Percentiles rank a stretch among this genome's conserved stretches.
Evolutionary conservation across 2,888 invertebrate species (phyloP).

Genomic region (Bombylius discolor): DNA sequence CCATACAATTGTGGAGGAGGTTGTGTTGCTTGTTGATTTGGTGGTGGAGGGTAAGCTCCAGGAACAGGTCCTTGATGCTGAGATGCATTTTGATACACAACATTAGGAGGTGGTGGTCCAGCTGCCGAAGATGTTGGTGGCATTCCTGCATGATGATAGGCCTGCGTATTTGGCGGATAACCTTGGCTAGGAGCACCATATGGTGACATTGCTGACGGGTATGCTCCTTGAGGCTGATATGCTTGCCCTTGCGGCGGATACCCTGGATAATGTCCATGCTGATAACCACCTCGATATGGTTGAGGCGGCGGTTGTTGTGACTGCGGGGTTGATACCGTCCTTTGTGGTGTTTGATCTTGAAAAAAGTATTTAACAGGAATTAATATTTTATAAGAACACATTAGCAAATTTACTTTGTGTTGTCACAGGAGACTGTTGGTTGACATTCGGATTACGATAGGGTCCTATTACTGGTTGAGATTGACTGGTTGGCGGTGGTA

Average conservation of each 20-base stretch:
- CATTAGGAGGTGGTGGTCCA: conserved; percentile 31
- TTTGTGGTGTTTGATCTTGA: conserved; percentile 42
- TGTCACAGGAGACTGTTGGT: conserved; percentile 25
- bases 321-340: conserved; percentile 37
- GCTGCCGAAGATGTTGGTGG: conserved; percentile 32
- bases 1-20: conserved; percentile 36
- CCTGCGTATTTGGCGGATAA: conserved; percentile 47
- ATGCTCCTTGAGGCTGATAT: conserved; percentile 47
- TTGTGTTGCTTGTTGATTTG: conserved; percentile 28
- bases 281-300: conserved; percentile 42
- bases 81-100: conserved; percentile 38
- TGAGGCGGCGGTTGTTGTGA: conserved; percentile 44
- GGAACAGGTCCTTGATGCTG: conserved; percentile 37
- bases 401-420: conserved; percentile 13
- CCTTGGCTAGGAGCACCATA: conserved; percentile 36
- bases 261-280: conserved; percentile 40
- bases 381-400: neutral
- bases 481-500: conserved; percentile 4
- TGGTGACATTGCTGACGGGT: conserved; percentile 33
- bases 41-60: conserved; percentile 38
- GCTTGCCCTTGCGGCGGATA: conserved; percentile 41
- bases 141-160: conserved; percentile 40
- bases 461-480: conserved; percentile 4
- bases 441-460: conserved; percentile 15
- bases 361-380: neutral